A percentile compares a stretch with the other conserved stretches of the same genome.
phyloP scores from a whole-genome alignment of 2,113 vertebrate species.

The Camelus bactrianus region DNA sequence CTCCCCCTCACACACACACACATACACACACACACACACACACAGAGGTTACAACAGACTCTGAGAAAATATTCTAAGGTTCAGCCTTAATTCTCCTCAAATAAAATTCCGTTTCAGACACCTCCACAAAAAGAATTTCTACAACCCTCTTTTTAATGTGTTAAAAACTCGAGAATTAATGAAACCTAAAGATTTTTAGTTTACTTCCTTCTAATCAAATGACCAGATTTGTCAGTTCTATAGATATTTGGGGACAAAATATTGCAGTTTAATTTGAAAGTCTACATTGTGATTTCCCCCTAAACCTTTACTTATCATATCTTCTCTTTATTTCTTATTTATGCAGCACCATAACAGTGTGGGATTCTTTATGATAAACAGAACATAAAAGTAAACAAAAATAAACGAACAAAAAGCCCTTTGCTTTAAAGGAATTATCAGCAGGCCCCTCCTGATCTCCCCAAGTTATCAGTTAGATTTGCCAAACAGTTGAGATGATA shows the following conservation, averaged over 20 bases:
- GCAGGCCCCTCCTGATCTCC: slow-evolving; percentile 34
- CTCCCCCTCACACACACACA: background rate
- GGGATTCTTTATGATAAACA: slow-evolving; percentile 13
- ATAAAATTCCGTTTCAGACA: background rate
- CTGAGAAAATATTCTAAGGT: background rate
- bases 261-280: slow-evolving; percentile 34
- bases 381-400: slow-evolving; percentile 50
- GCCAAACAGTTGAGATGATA: slow-evolving; percentile 59
- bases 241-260: background rate
- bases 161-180: background rate
- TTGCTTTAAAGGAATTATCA: slow-evolving; percentile 45
- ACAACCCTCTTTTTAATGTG: background rate
- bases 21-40: background rate
- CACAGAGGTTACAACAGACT: background rate
- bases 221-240: background rate
- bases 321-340: slow-evolving; percentile 4
- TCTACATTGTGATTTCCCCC: background rate
- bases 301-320: background rate
- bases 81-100: background rate
- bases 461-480: slow-evolving; percentile 53
- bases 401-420: slow-evolving; percentile 4
- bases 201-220: background rate
- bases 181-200: background rate
- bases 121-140: background rate
- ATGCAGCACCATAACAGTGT: background rate